phyloP scores from a whole-genome alignment of 2,888 invertebrate species.

The Sarcophaga caerulescens region DNA sequence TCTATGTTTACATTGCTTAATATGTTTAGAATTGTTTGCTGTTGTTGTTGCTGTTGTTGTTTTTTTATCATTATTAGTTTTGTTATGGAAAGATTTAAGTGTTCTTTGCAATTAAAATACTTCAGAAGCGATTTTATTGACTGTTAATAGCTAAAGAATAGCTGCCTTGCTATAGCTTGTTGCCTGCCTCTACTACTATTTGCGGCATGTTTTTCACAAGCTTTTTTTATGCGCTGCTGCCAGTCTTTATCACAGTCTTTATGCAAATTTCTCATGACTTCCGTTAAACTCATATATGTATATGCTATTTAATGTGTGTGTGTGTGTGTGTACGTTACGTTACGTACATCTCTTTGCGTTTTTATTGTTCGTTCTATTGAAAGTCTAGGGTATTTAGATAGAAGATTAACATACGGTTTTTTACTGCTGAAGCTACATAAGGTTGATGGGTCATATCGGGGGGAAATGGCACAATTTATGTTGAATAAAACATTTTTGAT shows the following conservation, averaged over 20 bases:
- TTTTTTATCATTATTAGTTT: not conserved
- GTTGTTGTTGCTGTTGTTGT: not conserved
- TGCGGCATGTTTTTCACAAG: not conserved
- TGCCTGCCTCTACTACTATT: not conserved
- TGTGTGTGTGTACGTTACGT: not conserved
- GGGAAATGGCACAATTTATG: not conserved
- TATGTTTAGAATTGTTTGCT: constrained; percentile 22
- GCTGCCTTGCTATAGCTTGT: constrained; percentile 1
- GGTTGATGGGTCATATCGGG: not conserved
- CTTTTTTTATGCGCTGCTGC: not conserved
- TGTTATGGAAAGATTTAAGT: constrained; percentile 54
- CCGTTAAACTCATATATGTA: constrained; percentile 47
- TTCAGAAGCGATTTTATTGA: constrained; percentile 43
- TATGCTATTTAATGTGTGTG: not conserved
- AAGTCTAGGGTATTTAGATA: constrained; percentile 26
- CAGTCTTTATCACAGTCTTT: constrained; percentile 44
- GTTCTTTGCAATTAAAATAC: constrained; percentile 66
- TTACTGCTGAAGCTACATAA: too few relatives aligned
- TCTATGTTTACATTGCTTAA: too few relatives aligned
- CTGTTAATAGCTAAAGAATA: constrained; percentile 31
- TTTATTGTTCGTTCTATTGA: not conserved
- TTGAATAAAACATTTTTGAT: constrained; percentile 47
- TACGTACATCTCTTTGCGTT: constrained; percentile 8
- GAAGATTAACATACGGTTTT: not conserved
- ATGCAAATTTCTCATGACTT: constrained; percentile 69